Percentiles rank a stretch among this genome's conserved stretches.
These are phyloP conservation scores for Brachyrhaphis roseni DNA, from an alignment of 2,797 vertebrate genomes.

Conservation along the genomic window DNA sequence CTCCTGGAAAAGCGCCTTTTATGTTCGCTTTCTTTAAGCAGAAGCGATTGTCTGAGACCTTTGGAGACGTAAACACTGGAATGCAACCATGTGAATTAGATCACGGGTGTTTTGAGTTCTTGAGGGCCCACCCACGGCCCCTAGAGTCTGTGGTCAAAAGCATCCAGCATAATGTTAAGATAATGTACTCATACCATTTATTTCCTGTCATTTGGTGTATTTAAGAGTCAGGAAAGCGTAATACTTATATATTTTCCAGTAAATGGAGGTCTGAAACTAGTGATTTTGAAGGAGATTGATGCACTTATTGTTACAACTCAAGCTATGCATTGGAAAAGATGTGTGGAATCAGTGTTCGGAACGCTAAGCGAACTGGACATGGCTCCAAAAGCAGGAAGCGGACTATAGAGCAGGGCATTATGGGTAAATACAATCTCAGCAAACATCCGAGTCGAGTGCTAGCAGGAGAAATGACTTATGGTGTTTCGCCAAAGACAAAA, in stretches of 20 bases:
- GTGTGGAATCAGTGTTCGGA: too few species aligned
- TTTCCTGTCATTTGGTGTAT: slow-evolving; percentile 32
- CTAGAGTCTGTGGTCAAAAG: slow-evolving; percentile 45
- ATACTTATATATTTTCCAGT: not conserved
- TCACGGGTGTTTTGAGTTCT: slow-evolving; percentile 34
- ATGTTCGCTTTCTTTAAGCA: slow-evolving; percentile 27
- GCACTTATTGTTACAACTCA: not conserved
- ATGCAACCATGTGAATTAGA: slow-evolving; percentile 35
- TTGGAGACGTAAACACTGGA: slow-evolving; percentile 28
- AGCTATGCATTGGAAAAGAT: too few species aligned
- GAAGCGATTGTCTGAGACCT: not conserved
- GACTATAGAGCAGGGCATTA: too few species aligned
- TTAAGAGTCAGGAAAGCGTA: slow-evolving; percentile 10
- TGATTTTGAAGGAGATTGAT: not conserved
- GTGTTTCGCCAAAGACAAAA: too few species aligned
- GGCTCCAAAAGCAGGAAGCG: too few species aligned
- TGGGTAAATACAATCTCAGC: too few species aligned
- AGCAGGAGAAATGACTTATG: too few species aligned
- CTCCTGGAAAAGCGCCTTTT: slow-evolving; percentile 33
- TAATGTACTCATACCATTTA: slow-evolving; percentile 40
- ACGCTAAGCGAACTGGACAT: too few species aligned
- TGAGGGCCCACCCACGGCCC: slow-evolving; percentile 45
- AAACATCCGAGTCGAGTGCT: too few species aligned
- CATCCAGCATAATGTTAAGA: slow-evolving; percentile 21
- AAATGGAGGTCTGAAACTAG: not conserved